Percentiles rank a stretch among this genome's conserved stretches.
These are phyloP conservation scores for Diachasma alloeum DNA, from an alignment of 1,140 invertebrate genomes.

Conservation along the genomic window DNA sequence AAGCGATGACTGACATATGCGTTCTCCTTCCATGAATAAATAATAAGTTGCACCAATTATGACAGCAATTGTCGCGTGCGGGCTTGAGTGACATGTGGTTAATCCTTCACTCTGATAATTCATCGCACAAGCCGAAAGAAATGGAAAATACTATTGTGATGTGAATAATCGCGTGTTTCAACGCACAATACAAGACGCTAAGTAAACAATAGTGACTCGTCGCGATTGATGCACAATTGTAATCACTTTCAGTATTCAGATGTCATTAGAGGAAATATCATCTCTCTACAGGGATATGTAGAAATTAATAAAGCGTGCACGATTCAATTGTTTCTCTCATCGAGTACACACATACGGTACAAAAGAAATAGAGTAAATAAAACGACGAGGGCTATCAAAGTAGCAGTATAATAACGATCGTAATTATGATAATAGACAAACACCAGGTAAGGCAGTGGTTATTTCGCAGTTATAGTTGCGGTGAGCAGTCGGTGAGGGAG, in stretches of 20 bases:
- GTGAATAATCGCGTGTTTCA: too few relatives aligned
- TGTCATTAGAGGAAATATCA: background rate
- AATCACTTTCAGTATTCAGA: too few relatives aligned
- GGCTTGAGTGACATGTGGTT: background rate
- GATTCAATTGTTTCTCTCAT: background rate
- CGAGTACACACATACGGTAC: background rate
- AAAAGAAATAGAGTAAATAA: constrained; percentile 14
- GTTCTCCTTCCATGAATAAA: background rate
- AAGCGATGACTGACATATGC: constrained; percentile 8
- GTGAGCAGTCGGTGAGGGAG: constrained; percentile 65
- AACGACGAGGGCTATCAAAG: constrained; percentile 34
- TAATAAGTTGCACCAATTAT: constrained; percentile 25
- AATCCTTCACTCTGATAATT: background rate
- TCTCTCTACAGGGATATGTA: background rate
- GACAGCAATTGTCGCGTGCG: constrained; percentile 17
- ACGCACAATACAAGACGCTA: too few relatives aligned
- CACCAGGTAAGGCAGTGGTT: constrained; percentile 67
- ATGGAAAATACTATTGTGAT: background rate
- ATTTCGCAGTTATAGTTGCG: constrained; percentile 67
- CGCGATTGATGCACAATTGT: too few relatives aligned
- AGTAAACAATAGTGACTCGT: too few relatives aligned
- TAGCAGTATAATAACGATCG: constrained; percentile 44
- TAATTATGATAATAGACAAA: constrained; percentile 62
- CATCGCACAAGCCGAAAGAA: background rate
- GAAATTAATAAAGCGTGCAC: background rate